Conservation (phyloP, 2,888 invertebrate genomes). For the Ophion slaviceki region DNA sequence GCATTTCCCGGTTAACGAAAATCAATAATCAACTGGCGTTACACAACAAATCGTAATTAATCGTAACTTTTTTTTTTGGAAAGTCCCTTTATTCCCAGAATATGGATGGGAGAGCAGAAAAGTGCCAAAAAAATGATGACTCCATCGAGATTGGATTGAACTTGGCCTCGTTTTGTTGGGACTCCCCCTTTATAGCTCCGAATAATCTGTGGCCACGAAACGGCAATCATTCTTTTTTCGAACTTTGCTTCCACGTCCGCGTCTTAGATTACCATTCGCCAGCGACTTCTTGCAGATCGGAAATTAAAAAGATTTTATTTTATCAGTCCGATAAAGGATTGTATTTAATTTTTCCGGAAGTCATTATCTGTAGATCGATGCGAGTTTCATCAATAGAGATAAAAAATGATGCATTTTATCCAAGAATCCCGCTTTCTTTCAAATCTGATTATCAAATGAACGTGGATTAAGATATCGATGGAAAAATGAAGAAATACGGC, state of each 20-base stretch:
- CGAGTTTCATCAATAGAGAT: not conserved
- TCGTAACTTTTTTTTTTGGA: no score
- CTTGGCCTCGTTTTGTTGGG: not conserved
- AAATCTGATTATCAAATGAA: no score
- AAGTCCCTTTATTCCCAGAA: no score
- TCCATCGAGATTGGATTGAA: constrained; percentile 10
- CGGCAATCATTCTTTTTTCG: not conserved
- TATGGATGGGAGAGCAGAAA: not conserved
- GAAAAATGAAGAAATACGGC: no score
- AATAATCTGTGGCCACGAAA: not conserved
- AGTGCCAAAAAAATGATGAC: not conserved
- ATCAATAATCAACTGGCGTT: not conserved
- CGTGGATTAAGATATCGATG: no score
- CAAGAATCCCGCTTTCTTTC: no score
- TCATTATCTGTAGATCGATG: constrained; percentile 12
- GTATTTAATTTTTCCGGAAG: constrained; percentile 12
- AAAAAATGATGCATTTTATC: not conserved
- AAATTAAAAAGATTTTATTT: constrained; percentile 3
- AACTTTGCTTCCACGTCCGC: not conserved
- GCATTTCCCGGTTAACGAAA: constrained; percentile 12
- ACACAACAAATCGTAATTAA: no score
- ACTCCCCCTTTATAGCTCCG: not conserved
- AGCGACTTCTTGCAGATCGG: not conserved
- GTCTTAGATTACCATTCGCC: not conserved
- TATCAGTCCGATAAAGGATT: constrained; percentile 12